Evolutionary conservation across 2,888 invertebrate genomes (phyloP).

Genomic region (Habroteleia sp.): DNA sequence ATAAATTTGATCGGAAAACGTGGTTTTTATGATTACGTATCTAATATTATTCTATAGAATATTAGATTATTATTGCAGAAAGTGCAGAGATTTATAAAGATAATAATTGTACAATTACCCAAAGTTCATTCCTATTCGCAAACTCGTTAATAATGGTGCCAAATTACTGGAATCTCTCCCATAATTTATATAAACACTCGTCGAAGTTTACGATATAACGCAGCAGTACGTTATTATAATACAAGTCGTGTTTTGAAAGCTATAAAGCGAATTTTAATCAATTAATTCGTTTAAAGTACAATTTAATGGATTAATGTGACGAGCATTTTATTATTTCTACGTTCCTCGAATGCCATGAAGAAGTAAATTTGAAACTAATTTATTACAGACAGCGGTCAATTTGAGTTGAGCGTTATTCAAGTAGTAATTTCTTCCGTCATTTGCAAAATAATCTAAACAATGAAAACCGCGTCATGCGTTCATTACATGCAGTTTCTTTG

Average conservation of each 20-base stretch:
- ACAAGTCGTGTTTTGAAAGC: conserved; percentile 19
- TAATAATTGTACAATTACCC: no score
- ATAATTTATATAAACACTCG: conserved; percentile 7
- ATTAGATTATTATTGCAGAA: no score
- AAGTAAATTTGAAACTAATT: conserved; percentile 11
- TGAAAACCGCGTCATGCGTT: no score
- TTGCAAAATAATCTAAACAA: neutral
- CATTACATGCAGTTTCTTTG: no score
- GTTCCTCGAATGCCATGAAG: conserved; percentile 18
- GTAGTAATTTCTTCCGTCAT: neutral
- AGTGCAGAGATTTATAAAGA: no score
- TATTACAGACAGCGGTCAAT: conserved; percentile 2
- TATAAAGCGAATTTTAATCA: conserved; percentile 11
- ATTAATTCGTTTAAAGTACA: conserved; percentile 11
- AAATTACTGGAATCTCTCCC: neutral
- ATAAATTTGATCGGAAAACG: no score
- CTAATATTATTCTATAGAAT: no score
- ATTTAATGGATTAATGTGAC: conserved; percentile 10
- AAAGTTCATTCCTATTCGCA: no score
- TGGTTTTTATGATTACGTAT: no score
- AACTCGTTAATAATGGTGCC: neutral
- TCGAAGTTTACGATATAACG: conserved; percentile 10
- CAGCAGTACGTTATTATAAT: conserved; percentile 4
- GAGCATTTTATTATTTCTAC: conserved; percentile 20
- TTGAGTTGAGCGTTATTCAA: neutral